Conservation (phyloP, 2,113 vertebrate species). For the Rutilus rutilus region DNA sequence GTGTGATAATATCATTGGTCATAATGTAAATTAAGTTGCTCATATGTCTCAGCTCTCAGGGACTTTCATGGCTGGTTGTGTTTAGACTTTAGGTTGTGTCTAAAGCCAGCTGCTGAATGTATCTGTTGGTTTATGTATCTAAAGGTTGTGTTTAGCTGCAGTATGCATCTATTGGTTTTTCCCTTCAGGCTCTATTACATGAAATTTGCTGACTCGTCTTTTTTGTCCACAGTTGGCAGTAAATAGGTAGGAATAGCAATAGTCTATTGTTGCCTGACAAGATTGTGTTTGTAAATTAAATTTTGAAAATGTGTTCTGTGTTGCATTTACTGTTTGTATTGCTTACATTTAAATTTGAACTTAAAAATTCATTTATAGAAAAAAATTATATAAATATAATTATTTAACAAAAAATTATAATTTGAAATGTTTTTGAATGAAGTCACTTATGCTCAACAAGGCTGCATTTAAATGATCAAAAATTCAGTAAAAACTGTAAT, state of each 20-base stretch:
- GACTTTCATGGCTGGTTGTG: not conserved
- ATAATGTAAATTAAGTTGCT: not conserved
- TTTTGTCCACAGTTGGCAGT: conserved; percentile 32
- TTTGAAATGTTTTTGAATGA: too few relatives aligned
- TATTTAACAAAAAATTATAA: too few relatives aligned
- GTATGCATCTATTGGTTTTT: conserved; percentile 38
- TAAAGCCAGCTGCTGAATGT: not conserved
- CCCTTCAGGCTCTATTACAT: conserved; percentile 37
- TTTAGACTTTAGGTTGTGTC: not conserved
- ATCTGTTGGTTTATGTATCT: not conserved
- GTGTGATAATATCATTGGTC: not conserved
- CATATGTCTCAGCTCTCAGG: too few relatives aligned
- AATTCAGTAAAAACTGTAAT: too few relatives aligned
- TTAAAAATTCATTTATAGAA: not conserved
- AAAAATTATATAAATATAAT: not conserved
- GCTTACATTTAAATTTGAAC: not conserved
- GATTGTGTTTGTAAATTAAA: not conserved
- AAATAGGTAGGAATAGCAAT: conserved; percentile 24
- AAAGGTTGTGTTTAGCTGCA: conserved; percentile 43
- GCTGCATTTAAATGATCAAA: too few relatives aligned
- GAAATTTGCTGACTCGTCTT: conserved; percentile 33
- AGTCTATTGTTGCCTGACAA: conserved; percentile 26
- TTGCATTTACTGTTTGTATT: not conserved
- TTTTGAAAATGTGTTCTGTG: not conserved
- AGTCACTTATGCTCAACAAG: too few relatives aligned